Evolutionary conservation across 2,113 vertebrate species (phyloP).

Genomic region (Daboia siamensis): DNA sequence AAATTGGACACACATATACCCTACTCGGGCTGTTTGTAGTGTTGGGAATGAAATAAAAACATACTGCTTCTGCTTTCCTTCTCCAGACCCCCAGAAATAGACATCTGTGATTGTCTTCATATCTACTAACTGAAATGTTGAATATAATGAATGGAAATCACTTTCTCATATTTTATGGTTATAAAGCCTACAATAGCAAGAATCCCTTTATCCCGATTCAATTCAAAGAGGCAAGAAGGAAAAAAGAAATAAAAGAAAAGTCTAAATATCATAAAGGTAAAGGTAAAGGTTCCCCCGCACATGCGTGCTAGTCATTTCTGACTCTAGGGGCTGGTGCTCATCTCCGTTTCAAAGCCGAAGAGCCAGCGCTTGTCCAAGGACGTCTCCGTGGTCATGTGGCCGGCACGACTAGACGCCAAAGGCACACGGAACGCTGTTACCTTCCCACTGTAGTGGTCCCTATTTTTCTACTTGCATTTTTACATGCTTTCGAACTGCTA

Average conservation of each 20-base stretch:
- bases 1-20: background rate
- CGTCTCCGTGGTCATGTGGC: no score
- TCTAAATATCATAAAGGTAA: background rate
- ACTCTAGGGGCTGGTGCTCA: no score
- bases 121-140: background rate
- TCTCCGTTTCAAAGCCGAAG: no score
- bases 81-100: background rate
- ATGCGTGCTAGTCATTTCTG: no score
- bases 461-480: no score
- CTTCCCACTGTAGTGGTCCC: no score
- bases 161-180: background rate
- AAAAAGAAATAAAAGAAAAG: background rate
- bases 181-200: background rate
- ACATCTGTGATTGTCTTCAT: background rate
- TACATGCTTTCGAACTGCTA: no score
- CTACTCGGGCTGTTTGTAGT: no score
- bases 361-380: no score
- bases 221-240: background rate
- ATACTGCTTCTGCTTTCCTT: background rate
- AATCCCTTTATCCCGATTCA: background rate
- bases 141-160: background rate
- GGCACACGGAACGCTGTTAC: no score
- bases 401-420: no score
- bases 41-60: background rate
- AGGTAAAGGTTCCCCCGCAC: no score